Conservation (phyloP, 2,888 invertebrate genomes). For the Hipparchia sbordonii region DNA sequence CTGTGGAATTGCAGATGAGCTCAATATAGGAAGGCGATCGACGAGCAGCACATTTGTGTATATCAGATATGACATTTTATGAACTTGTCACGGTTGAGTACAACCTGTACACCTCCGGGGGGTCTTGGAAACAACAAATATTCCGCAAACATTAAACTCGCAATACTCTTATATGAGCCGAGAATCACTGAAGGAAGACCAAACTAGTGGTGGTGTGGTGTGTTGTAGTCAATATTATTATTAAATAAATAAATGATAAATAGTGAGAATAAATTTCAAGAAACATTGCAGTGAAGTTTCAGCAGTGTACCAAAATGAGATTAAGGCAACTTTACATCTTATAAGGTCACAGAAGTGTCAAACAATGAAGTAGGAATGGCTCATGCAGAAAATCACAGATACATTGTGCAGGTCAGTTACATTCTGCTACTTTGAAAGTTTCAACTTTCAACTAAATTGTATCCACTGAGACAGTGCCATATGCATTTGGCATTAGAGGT, state of each 20-base stretch:
- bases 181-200: background rate
- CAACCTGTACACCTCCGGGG: constrained; percentile 66
- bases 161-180: background rate
- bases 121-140: constrained; percentile 56
- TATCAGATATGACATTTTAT: constrained; percentile 54
- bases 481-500: no score
- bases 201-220: background rate
- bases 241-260: background rate
- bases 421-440: background rate
- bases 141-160: constrained; percentile 30
- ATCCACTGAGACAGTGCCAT: no score
- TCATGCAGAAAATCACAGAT: constrained; percentile 85
- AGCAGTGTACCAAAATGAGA: constrained; percentile 51
- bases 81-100: constrained; percentile 71
- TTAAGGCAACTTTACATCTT: constrained; percentile 51
- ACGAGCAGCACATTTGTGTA: constrained; percentile 40
- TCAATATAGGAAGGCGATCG: constrained; percentile 31
- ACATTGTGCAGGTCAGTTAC: constrained; percentile 88
- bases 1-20: constrained; percentile 21
- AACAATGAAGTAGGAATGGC: constrained; percentile 81
- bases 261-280: constrained; percentile 22
- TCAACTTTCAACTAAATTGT: no score
- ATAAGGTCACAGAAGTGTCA: constrained; percentile 56
- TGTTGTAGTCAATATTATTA: constrained; percentile 1
- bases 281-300: constrained; percentile 29